These are phyloP conservation scores for Nasua narica DNA, from an alignment of 2,797 vertebrate species.

Conservation along the genomic window DNA sequence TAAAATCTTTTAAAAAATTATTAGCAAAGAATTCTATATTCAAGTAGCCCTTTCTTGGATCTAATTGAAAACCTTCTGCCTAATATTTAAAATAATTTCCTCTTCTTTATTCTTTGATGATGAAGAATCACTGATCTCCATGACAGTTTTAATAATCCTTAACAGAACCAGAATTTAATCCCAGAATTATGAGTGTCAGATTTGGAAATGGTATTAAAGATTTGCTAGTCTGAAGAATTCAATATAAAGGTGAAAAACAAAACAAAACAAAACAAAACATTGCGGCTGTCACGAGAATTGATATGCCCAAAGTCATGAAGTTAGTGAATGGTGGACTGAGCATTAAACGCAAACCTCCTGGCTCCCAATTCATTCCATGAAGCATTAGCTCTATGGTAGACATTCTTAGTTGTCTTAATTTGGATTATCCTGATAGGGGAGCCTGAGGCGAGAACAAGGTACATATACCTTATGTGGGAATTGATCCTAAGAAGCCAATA, in stretches of 20 bases:
- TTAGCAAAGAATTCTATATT: neutral
- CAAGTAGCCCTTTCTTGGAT: neutral
- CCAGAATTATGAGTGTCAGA: neutral
- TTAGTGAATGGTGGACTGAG: neutral
- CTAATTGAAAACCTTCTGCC: neutral
- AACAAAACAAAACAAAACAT: neutral
- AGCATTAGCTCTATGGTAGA: neutral
- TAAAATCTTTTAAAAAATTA: neutral
- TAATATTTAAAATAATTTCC: slow-evolving; percentile 33
- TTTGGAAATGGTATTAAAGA: slow-evolving; percentile 8
- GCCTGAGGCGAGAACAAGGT: neutral
- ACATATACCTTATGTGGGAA: neutral
- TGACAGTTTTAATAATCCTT: neutral
- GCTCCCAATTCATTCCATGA: neutral
- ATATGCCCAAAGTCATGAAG: neutral
- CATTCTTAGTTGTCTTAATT: neutral
- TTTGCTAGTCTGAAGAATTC: neutral
- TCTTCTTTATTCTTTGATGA: slow-evolving; percentile 1
- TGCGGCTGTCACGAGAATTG: neutral
- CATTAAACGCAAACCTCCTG: neutral
- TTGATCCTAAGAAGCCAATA: neutral
- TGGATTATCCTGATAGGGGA: neutral
- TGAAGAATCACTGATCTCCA: neutral
- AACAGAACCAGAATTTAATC: neutral
- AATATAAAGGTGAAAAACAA: neutral